These are phyloP conservation scores for Harpagifer antarcticus DNA, from an alignment of 2,797 vertebrate species.

Conservation along the genomic window DNA sequence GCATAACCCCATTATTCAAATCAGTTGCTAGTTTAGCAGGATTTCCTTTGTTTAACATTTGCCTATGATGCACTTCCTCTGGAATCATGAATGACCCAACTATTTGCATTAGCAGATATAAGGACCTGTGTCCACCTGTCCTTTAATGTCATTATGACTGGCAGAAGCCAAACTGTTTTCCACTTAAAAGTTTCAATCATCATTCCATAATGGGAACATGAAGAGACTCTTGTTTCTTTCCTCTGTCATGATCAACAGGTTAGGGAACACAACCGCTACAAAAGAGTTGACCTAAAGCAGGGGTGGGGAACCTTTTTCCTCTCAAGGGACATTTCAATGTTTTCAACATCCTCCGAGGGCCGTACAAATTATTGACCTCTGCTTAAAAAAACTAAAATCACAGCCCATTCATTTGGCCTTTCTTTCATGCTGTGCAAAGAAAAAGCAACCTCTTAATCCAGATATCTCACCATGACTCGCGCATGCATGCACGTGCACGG, in stretches of 20 bases:
- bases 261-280: neutral
- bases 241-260: neutral
- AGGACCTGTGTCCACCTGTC: neutral
- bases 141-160: neutral
- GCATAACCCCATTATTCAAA: neutral
- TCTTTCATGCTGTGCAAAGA: no score
- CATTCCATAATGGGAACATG: neutral
- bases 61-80: neutral
- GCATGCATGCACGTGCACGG: no score
- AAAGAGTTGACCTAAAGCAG: slow-evolving; percentile 6
- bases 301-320: no score
- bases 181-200: slow-evolving; percentile 1
- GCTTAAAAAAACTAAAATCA: no score
- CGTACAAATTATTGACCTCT: no score
- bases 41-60: slow-evolving; percentile 14
- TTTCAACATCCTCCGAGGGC: no score
- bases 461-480: no score
- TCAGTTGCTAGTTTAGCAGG: neutral
- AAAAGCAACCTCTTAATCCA: no score
- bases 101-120: neutral
- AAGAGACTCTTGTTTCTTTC: neutral
- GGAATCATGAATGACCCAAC: neutral
- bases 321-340: no score
- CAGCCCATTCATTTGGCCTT: no score
- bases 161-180: neutral